Conservation (phyloP, 2,888 invertebrate species). For the Tromatobia lineatoria region DNA sequence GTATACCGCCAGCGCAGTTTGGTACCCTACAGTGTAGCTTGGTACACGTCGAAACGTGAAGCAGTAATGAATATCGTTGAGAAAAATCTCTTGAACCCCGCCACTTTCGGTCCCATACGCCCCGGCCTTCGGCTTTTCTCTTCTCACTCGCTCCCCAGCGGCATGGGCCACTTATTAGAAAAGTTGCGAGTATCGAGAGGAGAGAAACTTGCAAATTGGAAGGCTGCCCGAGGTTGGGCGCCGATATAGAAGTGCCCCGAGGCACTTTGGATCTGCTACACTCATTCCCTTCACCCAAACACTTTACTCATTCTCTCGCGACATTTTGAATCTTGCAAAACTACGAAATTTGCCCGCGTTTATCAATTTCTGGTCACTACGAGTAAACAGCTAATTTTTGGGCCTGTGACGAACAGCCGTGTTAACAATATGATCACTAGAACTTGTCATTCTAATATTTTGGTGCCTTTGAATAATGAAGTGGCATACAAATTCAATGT, state of each 20-base stretch:
- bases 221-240: slow-evolving; percentile 69
- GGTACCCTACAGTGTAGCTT: slow-evolving; percentile 56
- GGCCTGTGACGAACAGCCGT: too few relatives aligned
- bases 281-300: slow-evolving; percentile 24
- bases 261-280: slow-evolving; percentile 65
- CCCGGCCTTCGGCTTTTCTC: slow-evolving; percentile 33
- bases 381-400: too few relatives aligned
- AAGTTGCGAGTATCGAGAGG: slow-evolving; percentile 72
- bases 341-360: slow-evolving; percentile 51
- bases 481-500: too few relatives aligned
- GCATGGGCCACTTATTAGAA: slow-evolving; percentile 72
- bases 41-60: slow-evolving; percentile 66
- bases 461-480: too few relatives aligned
- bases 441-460: too few relatives aligned
- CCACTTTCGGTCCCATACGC: slow-evolving; percentile 50
- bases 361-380: slow-evolving; percentile 18
- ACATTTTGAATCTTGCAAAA: slow-evolving; percentile 55
- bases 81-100: slow-evolving; percentile 68
- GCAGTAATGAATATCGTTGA: slow-evolving; percentile 73
- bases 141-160: slow-evolving; percentile 26
- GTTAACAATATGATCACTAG: too few relatives aligned
- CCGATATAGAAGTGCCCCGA: slow-evolving; percentile 65
- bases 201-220: slow-evolving; percentile 75
- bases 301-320: slow-evolving; percentile 23
- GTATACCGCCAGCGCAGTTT: slow-evolving; percentile 33